Base-by-base conservation (phyloP, 1,140 invertebrate genomes). In the Homalodisca vitripennis region DNA sequence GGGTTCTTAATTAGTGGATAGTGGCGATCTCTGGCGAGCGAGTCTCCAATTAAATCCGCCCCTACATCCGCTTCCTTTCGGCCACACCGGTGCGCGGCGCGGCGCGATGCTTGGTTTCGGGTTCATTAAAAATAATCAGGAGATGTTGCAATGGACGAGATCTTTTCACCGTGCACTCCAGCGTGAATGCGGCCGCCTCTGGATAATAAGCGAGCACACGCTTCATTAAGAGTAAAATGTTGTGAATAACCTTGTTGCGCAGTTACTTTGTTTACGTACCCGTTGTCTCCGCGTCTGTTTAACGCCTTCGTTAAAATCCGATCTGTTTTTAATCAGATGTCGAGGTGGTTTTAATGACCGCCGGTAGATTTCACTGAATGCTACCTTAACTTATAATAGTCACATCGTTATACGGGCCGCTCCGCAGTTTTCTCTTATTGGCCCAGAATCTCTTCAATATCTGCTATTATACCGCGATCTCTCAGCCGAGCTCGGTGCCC, bases 81-180 rank as follows among this genome's bases (percentile, higher is more conserved):
- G 10, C 17, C 51, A 20, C 51, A 55, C 51, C 51, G 17, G 17
- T 20, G 20, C 24, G n/a, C 24, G 17, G 51, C 17, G 10, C 51
- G 51, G 10, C 17, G 51, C 10, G 51, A 55, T 41, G 34, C 34
- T 41, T 41, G 24, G 51, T n/a, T 55, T 55, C 51, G 51, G 24
- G 51, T 55, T 55, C 51, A 55, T 55, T 55, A 55, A 55, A 55
- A 55, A 55, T 55, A 55, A 55, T 55, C 51, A 55, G 3, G 51
- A 55, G 6, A 10, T 13, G 51, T 55, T 22, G 51, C 51, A 55
- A 20, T 55, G 51, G 17, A 55, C 24, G 51, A 6, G 6, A 6
- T 55, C 51, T 55, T 55, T 55, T 55, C 51, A 55, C 10, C 12
- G n/a, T 12, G 10, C 51, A 13, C 51, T 55, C 51, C 10, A 55